phyloP scores from a whole-genome alignment of 64 coral and sea anemone genomes.

The Actinia tenebrosa region DNA sequence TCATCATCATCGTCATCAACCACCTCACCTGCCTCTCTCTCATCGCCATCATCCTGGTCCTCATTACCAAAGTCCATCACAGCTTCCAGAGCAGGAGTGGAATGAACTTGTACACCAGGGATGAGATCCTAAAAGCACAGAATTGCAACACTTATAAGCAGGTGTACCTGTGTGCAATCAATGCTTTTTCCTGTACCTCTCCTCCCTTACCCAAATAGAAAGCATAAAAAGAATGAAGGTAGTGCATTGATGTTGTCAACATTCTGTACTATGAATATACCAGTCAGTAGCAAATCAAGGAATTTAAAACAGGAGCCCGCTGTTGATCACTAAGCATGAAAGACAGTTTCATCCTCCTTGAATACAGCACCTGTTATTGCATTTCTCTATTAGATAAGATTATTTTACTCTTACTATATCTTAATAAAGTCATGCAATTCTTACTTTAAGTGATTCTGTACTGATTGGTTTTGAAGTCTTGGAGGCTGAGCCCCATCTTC shows the following conservation, averaged over 20 bases:
- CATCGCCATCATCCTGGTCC: slow-evolving; percentile 66
- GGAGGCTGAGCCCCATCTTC: slow-evolving; percentile 91
- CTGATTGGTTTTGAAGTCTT: slow-evolving; percentile 83
- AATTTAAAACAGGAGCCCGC: no score
- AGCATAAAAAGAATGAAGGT: no score
- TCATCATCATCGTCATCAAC: slow-evolving; percentile 20
- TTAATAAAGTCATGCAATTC: not conserved
- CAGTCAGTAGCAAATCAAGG: no score
- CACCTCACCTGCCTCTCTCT: slow-evolving; percentile 20
- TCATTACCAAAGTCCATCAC: slow-evolving; percentile 91
- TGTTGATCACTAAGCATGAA: no score
- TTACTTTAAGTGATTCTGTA: slow-evolving; percentile 96
- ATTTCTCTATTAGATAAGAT: no score
- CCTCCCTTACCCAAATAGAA: no score
- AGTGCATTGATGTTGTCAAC: no score
- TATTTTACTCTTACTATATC: not conserved
- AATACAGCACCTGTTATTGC: no score
- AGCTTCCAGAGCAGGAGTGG: slow-evolving; percentile 89
- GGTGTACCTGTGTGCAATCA: not conserved
- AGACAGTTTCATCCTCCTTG: no score
- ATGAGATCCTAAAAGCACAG: slow-evolving; percentile 62
- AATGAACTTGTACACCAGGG: slow-evolving; percentile 88
- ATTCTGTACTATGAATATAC: no score
- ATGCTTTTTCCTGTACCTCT: no score
- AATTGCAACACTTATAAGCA: no score